These are phyloP conservation scores for Australoheros facetus DNA, from an alignment of 2,797 vertebrate genomes.

Conservation along the genomic window DNA sequence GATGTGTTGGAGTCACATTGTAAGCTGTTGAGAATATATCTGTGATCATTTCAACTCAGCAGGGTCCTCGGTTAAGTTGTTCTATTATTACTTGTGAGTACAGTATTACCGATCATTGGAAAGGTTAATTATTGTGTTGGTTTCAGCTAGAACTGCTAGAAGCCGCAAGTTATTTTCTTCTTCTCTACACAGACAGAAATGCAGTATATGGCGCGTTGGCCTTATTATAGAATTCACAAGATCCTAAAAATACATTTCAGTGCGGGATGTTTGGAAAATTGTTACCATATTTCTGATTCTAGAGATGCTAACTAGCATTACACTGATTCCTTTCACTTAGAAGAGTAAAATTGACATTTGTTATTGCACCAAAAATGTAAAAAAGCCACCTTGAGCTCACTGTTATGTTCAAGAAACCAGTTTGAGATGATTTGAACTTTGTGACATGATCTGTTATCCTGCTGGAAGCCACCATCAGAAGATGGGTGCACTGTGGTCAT, in stretches of 20 bases:
- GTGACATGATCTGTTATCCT: neutral
- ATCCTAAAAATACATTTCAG: neutral
- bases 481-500: neutral
- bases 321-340: neutral
- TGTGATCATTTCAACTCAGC: neutral
- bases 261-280: neutral
- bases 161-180: neutral
- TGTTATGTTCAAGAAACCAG: neutral
- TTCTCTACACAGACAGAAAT: neutral
- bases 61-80: constrained; percentile 1
- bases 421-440: neutral
- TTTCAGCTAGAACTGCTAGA: neutral
- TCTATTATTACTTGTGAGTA: constrained; percentile 9
- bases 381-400: neutral
- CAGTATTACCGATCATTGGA: neutral
- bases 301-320: neutral
- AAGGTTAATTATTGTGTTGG: neutral
- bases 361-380: neutral
- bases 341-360: neutral
- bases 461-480: neutral
- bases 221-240: neutral
- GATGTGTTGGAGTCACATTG: constrained; percentile 4
- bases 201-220: too few species aligned
- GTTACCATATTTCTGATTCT: neutral
- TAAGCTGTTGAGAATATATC: neutral